Conservation (phyloP, 2,888 invertebrate species). For the Willowsia nigromaculata region DNA sequence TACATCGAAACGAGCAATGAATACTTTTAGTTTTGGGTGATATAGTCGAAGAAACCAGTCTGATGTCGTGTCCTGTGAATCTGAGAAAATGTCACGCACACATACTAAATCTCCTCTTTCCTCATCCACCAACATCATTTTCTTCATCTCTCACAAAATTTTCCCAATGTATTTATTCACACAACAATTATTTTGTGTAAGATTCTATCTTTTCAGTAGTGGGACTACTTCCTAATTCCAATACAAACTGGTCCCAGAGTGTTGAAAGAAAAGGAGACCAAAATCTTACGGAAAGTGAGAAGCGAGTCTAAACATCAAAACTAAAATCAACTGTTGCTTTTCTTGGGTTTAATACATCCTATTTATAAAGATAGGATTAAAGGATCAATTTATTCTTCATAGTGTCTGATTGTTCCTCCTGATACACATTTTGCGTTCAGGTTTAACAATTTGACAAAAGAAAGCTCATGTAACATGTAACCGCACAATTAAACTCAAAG, state of each 20-base stretch:
- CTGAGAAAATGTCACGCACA: conserved; percentile 65
- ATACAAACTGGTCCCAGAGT: conserved; percentile 21
- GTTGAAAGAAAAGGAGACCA: conserved; percentile 1
- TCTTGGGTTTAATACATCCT: neutral
- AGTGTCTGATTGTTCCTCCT: conserved; percentile 21
- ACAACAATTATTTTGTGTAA: neutral
- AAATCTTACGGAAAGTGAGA: neutral
- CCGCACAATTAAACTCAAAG: conserved; percentile 29
- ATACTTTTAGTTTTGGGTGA: no score
- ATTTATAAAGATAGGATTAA: conserved; percentile 23
- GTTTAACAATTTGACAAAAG: conserved; percentile 39
- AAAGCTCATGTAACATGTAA: conserved; percentile 20
- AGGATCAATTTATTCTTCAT: conserved; percentile 32
- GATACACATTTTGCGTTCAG: neutral
- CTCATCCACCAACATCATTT: conserved; percentile 24
- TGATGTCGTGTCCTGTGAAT: conserved; percentile 22
- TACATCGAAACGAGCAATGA: neutral
- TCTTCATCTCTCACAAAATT: conserved; percentile 4
- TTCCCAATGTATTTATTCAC: neutral
- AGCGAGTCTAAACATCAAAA: no score
- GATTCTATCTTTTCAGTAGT: neutral
- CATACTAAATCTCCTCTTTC: conserved; percentile 2
- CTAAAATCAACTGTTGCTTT: neutral
- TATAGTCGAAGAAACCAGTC: neutral
- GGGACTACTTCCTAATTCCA: neutral